A percentile compares a stretch with the other conserved stretches of the same genome.
phyloP scores from a whole-genome alignment of 2,888 invertebrate species.

The Leptarthrus brevirostris region DNA sequence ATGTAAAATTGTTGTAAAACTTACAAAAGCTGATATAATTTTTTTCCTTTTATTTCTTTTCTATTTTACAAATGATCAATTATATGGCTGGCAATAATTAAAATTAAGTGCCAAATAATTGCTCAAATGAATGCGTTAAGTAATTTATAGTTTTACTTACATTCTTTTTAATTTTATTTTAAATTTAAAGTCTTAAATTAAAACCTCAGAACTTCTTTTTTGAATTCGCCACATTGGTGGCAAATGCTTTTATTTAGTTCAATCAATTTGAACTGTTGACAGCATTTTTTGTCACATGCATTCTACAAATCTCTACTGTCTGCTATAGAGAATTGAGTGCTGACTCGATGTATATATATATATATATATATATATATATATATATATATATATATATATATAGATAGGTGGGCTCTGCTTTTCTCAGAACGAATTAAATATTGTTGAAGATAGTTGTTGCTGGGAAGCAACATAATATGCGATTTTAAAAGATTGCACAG shows the following conservation, averaged over 20 bases:
- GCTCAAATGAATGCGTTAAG: slow-evolving; percentile 16
- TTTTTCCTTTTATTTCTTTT: slow-evolving; percentile 21
- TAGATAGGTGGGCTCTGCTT: neutral
- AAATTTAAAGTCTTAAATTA: slow-evolving; percentile 45
- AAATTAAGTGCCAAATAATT: slow-evolving; percentile 44
- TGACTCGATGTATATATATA: slow-evolving; percentile 16
- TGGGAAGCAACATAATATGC: too few relatives aligned
- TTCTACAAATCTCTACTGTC: slow-evolving; percentile 54
- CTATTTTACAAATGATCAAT: slow-evolving; percentile 35
- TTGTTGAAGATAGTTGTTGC: neutral
- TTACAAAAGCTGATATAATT: slow-evolving; percentile 36
- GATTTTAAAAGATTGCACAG: neutral
- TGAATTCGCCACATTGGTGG: slow-evolving; percentile 45
- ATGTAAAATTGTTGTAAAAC: slow-evolving; percentile 1
- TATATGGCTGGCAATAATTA: slow-evolving; percentile 41
- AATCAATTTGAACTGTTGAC: neutral
- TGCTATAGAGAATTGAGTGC: slow-evolving; percentile 55
- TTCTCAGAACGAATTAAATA: neutral
- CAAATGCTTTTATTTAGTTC: slow-evolving; percentile 38
- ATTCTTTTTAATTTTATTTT: slow-evolving; percentile 31
- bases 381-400: too few relatives aligned
- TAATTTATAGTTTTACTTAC: slow-evolving; percentile 21
- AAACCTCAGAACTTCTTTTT: slow-evolving; percentile 49
- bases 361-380: too few relatives aligned
- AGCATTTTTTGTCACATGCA: slow-evolving; percentile 50